Evolutionary conservation across 2,113 vertebrate genomes (phyloP).

Genomic region (Dasypus novemcinctus): DNA sequence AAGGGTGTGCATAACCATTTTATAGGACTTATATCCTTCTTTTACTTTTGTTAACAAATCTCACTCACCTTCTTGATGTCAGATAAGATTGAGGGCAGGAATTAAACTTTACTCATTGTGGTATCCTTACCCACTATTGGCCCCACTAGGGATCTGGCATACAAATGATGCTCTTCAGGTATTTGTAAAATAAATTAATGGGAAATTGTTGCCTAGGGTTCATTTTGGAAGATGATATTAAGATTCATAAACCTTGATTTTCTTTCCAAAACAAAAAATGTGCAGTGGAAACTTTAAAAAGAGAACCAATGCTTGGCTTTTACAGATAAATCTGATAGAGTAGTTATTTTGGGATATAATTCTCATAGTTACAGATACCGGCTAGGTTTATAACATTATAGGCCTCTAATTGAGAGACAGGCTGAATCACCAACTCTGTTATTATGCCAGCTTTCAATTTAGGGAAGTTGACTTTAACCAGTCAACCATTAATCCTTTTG

Average conservation of each 20-base stretch:
- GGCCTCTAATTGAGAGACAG: not conserved
- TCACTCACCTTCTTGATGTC: not conserved
- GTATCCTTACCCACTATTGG: not conserved
- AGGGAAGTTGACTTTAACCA: not conserved
- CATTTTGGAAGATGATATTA: not conserved
- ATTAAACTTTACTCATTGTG: not conserved
- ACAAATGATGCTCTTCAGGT: not conserved
- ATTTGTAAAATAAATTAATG: not conserved
- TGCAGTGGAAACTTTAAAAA: not conserved
- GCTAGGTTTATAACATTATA: not conserved
- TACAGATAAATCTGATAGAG: not conserved
- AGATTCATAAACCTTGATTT: not conserved
- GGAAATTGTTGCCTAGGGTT: not conserved
- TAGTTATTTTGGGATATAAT: not conserved
- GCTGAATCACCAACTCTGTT: constrained; percentile 4
- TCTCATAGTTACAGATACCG: not conserved
- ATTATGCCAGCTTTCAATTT: constrained; percentile 39
- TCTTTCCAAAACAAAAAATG: not conserved
- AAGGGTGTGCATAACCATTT: not conserved
- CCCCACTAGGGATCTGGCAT: not conserved
- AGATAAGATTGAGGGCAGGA: not conserved
- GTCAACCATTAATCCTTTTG: constrained; percentile 50
- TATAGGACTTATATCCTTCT: not conserved
- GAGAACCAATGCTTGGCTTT: not conserved
- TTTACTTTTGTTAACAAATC: not conserved